Evolutionary conservation across 2,113 vertebrate genomes (phyloP), one percentile per base, ranked within the genome.

Genomic region (Grammomys surdaster): DNA sequence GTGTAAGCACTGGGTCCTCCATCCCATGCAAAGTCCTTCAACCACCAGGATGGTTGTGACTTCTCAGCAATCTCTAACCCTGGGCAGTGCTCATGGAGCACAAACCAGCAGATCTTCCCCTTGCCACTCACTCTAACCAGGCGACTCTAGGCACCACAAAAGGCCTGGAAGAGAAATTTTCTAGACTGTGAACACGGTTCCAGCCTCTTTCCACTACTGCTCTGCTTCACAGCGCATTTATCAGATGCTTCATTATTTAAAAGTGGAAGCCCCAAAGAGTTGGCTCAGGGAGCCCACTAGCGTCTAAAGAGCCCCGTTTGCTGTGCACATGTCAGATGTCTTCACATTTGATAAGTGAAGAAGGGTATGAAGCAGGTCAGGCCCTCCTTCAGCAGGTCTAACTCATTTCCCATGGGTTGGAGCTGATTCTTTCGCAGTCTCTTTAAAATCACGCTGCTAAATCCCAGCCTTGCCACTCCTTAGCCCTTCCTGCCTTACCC

Each of bases 181-280:
- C 22, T 4, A 20, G 48, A 60, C 75, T 81, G 51, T 70, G 89
- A 95, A 88, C 26, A 63, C 46, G 1, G n/a, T 33, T 80, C 94
- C 86, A 63, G 77, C n/a, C 20, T 40, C 56, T 77, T n/a, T 81
- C 51, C 54, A 86, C 1, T 0, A 75, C 51, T 76, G 43, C 85
- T 73, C 13, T 80, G 95, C 87, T 63, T 65, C 33, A 72, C 60
- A 92, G 81, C 33, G 28, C 46, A 40, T 91, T 95, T 76, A 95
- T 96, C 90, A 89, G 80, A 91, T 84, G 28, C 56, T 96, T 93
- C 91, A 96, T 91, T 95, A 93, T 95, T 97, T 97, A 96, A 97
- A 77, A 93, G 90, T 93, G 90, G 89, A 33, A 56, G n/a, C 72
- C 69, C 86, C 56, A 31, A 84, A 90, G 95, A 89, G 56, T 69